Conservation (phyloP, 2,797 vertebrate species). For the Microctenopoma steveboyesi region DNA sequence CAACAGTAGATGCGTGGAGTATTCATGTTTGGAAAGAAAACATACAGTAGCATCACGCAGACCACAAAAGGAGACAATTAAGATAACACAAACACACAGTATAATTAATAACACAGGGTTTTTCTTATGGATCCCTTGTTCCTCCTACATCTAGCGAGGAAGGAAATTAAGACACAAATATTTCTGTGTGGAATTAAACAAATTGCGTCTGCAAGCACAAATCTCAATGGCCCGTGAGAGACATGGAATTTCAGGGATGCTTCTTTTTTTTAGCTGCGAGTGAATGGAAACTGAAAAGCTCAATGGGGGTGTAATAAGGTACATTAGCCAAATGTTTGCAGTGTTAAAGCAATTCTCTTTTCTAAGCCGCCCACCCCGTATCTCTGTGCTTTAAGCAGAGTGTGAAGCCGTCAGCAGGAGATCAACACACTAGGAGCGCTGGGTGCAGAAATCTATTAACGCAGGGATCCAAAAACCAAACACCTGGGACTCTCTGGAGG, state of each 20-base stretch:
- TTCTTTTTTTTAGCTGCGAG: conserved; percentile 46
- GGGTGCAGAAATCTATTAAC: conserved; percentile 76
- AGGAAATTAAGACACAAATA: conserved; percentile 69
- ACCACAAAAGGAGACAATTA: conserved; percentile 46
- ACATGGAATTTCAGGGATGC: conserved; percentile 64
- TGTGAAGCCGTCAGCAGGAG: conserved; percentile 72
- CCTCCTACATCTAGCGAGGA: conserved; percentile 45
- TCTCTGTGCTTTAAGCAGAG: conserved; percentile 60
- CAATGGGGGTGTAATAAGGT: conserved; percentile 72
- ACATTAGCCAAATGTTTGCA: conserved; percentile 74
- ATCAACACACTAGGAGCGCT: conserved; percentile 70
- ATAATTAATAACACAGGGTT: conserved; percentile 68
- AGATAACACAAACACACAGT: conserved; percentile 37
- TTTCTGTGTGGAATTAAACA: conserved; percentile 67
- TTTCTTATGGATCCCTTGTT: conserved; percentile 61
- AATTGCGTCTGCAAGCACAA: conserved; percentile 74
- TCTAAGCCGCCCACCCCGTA: conserved; percentile 42
- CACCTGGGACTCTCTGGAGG: conserved; percentile 27
- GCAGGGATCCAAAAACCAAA: conserved; percentile 38
- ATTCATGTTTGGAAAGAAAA: conserved; percentile 40
- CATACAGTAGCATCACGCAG: conserved; percentile 18
- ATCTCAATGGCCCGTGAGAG: conserved; percentile 71
- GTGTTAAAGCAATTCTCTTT: conserved; percentile 67
- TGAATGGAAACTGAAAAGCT: conserved; percentile 75
- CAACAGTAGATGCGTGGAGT: conserved; percentile 32